A percentile compares a stretch with the other conserved stretches of the same genome.
Conservation (phyloP, 2,888 invertebrate genomes). For the Drosophila rubida region DNA sequence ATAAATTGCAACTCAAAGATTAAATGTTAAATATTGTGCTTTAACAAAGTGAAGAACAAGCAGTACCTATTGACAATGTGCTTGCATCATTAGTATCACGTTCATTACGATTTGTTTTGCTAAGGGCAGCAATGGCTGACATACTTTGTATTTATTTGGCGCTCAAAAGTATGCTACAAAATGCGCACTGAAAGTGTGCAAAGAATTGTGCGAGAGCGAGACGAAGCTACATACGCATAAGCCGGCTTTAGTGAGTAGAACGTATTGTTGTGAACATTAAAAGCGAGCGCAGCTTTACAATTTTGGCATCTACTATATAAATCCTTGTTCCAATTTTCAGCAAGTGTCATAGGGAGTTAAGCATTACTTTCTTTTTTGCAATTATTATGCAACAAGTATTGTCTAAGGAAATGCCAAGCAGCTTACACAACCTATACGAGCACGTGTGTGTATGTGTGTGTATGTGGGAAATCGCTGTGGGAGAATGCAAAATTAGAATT, state of each 20-base stretch:
- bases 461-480: constrained; percentile 37
- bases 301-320: constrained; percentile 4
- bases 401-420: constrained; percentile 40
- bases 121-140: neutral
- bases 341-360: neutral
- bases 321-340: constrained; percentile 6
- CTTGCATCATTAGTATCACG: neutral
- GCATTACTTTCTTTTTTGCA: neutral
- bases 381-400: constrained; percentile 75
- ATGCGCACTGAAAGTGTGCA: neutral
- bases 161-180: constrained; percentile 32
- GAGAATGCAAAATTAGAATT: constrained; percentile 59
- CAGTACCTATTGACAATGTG: neutral
- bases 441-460: constrained; percentile 10
- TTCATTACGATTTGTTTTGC: neutral
- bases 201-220: neutral
- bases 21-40: neutral
- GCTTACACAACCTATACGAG: constrained; percentile 13
- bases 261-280: neutral
- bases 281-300: neutral
- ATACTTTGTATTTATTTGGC: neutral
- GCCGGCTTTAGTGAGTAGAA: neutral
- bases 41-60: neutral
- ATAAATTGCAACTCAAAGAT: constrained; percentile 2
- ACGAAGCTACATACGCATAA: neutral